Conservation (phyloP, 2,113 vertebrate species). For the Chiloscyllium plagiosum region DNA sequence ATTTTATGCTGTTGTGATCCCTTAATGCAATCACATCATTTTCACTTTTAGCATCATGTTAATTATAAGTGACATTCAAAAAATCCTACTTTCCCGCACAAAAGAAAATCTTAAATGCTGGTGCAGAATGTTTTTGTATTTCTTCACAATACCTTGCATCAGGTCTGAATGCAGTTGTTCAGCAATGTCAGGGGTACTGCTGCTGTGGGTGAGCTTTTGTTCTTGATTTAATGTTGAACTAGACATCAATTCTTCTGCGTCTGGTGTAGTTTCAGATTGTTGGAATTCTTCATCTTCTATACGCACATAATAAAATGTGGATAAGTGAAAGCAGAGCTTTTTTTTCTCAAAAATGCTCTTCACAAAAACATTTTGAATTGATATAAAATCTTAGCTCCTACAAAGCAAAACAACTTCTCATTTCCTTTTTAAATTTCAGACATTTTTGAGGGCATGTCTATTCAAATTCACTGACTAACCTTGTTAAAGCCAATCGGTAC, state of each 20-base stretch:
- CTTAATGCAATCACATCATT: not conserved
- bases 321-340: constrained; percentile 38
- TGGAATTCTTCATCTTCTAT: constrained; percentile 85
- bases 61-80: not conserved
- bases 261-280: constrained; percentile 58
- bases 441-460: not conserved
- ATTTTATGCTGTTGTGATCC: not conserved
- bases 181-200: constrained; percentile 85
- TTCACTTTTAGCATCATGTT: not conserved
- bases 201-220: constrained; percentile 69
- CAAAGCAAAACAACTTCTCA: not conserved
- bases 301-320: not conserved
- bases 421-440: not conserved
- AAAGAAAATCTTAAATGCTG: not conserved
- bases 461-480: not conserved
- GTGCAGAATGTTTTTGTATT: not conserved
- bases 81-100: not conserved
- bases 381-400: not conserved
- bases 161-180: constrained; percentile 65
- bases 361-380: not conserved
- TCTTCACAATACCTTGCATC: constrained; percentile 62
- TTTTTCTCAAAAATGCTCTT: not conserved
- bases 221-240: constrained; percentile 50
- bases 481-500: not conserved
- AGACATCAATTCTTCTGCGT: constrained; percentile 52